These are phyloP conservation scores for Anoura caudifer DNA, from an alignment of 2,113 vertebrate genomes.

Conservation along the genomic window DNA sequence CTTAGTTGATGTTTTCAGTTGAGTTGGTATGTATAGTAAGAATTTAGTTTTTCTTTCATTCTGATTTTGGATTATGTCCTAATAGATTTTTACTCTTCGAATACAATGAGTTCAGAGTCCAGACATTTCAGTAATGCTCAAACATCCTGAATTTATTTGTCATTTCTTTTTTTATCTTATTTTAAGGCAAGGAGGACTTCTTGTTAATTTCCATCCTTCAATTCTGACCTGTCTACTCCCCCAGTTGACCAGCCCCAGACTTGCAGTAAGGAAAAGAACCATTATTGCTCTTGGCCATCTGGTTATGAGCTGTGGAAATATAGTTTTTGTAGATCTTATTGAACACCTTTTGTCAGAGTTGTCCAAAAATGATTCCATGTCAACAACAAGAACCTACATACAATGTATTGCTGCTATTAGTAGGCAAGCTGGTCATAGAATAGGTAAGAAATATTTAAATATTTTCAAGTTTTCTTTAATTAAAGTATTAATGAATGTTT, in stretches of 20 bases:
- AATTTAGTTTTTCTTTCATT: slow-evolving; percentile 21
- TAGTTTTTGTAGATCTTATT: slow-evolving; percentile 98
- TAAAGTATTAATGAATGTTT: neutral
- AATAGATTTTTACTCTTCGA: neutral
- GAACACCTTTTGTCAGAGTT: slow-evolving; percentile 97
- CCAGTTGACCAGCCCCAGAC: slow-evolving; percentile 97
- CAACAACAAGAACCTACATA: slow-evolving; percentile 98
- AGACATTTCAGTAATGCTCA: neutral
- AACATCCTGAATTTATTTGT: slow-evolving; percentile 49
- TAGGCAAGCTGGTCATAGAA: slow-evolving; percentile 97
- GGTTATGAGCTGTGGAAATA: slow-evolving; percentile 98
- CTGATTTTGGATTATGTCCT: neutral
- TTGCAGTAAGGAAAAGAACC: slow-evolving; percentile 99
- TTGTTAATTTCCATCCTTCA: slow-evolving; percentile 99
- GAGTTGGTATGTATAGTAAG: neutral
- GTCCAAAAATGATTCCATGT: slow-evolving; percentile 98
- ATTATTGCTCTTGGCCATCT: slow-evolving; percentile 99
- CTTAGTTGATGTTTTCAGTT: neutral
- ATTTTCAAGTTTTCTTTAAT: slow-evolving; percentile 30
- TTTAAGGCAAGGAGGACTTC: slow-evolving; percentile 96
- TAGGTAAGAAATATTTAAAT: slow-evolving; percentile 86
- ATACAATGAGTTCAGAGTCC: neutral
- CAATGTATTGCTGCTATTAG: slow-evolving; percentile 99
- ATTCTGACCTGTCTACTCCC: slow-evolving; percentile 99
- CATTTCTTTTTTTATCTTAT: slow-evolving; percentile 69